These are phyloP conservation scores for Diabrotica balteata DNA, from an alignment of 2,888 invertebrate genomes.

Conservation along the genomic window DNA sequence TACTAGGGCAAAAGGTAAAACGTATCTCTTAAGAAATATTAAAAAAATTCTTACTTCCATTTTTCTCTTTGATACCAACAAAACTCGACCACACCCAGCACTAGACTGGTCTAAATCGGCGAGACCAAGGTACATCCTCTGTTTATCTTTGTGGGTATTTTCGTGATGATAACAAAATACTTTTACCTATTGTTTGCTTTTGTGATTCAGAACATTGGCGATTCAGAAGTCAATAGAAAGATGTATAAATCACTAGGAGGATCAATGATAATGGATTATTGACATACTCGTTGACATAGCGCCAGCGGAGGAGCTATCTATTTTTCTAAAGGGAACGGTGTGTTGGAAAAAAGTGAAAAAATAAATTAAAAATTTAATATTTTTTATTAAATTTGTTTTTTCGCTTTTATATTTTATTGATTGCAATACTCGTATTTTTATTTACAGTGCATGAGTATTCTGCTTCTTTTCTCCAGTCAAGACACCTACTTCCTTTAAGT, in stretches of 20 bases:
- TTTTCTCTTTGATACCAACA: neutral
- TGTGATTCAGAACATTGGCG: constrained; percentile 6
- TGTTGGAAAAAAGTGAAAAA: constrained; percentile 1
- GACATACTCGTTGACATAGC: neutral
- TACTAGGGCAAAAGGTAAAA: too few species aligned
- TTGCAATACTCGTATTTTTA: too few species aligned
- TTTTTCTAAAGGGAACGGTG: neutral
- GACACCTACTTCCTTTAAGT: too few species aligned
- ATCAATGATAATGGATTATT: neutral
- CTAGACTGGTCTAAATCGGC: constrained; percentile 4
- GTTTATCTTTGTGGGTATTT: constrained; percentile 23
- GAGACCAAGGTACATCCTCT: constrained; percentile 16
- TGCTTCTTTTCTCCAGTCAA: too few species aligned
- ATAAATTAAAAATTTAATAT: neutral
- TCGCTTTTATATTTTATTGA: too few species aligned
- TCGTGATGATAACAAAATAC: constrained; percentile 14
- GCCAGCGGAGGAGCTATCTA: neutral
- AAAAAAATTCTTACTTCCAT: constrained; percentile 2
- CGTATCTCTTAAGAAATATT: too few species aligned
- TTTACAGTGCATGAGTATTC: too few species aligned
- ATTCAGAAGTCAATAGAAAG: constrained; percentile 4
- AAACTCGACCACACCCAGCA: constrained; percentile 18
- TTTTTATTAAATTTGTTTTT: neutral
- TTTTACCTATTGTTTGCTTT: constrained; percentile 6
- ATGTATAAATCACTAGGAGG: neutral